phyloP scores from a whole-genome alignment of 2,797 vertebrate species.

The Hemitrygon akajei region DNA sequence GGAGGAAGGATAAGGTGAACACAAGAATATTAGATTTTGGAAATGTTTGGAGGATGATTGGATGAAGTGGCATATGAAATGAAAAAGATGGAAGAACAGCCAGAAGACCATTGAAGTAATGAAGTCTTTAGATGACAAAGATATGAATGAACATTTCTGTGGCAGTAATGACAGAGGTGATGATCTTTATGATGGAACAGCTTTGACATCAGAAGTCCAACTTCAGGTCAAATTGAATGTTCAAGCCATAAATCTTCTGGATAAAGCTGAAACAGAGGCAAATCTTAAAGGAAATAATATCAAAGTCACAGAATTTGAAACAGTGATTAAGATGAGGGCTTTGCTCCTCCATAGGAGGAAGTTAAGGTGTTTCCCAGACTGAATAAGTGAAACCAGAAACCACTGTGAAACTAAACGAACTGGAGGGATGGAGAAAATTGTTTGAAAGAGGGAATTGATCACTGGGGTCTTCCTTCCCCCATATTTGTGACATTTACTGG shows the following conservation, averaged over 20 bases:
- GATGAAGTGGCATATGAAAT: neutral
- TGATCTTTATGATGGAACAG: neutral
- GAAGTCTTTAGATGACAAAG: neutral
- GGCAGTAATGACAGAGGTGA: neutral
- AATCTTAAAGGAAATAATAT: neutral
- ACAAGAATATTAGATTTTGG: neutral
- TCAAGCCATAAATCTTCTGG: neutral
- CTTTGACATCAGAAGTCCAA: neutral
- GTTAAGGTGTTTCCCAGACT: neutral
- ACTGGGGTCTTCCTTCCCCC: no score
- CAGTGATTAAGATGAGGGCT: neutral
- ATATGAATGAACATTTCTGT: neutral
- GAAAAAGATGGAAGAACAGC: neutral
- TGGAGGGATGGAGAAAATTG: neutral
- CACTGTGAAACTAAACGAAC: neutral
- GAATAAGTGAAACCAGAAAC: neutral
- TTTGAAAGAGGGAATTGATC: neutral
- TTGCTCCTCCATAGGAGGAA: neutral
- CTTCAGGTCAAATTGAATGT: neutral
- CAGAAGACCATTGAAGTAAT: neutral
- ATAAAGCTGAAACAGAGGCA: neutral
- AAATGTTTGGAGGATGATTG: neutral
- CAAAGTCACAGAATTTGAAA: neutral
- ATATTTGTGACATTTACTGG: no score
- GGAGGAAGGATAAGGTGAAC: neutral